Base-by-base conservation (phyloP, 1,140 invertebrate genomes). In the Nephotettix cincticeps region DNA sequence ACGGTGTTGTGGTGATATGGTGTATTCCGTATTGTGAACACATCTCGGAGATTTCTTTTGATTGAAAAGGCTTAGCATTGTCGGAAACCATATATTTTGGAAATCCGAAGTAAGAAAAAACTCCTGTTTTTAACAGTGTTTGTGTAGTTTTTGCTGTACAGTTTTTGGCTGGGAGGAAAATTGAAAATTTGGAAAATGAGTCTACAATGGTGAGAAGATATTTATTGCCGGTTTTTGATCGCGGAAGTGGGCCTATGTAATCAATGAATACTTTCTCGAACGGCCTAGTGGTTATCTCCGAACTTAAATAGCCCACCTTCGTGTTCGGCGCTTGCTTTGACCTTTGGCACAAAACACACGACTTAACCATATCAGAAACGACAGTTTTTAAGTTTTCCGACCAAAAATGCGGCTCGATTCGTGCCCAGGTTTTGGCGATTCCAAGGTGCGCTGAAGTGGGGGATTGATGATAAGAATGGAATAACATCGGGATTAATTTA, bases 221-320 rank as follows among this genome's bases (percentile, higher is more conserved):
- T 9, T 9, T 21, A 17, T 67, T 67, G 3, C 36, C 23, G 19
- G 43, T 45, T 1, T 0, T 43, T 3, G 36, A 45, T 23, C 30
- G 1, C 1, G 32, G 40, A 0, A 40, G 21, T 1, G 36, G 64
- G 17, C 64, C 64, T 1, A 45, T 25, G 30, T 45, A 23, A 43
- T 67, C 36, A 21, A 67, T 67, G n/a, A 43, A 67, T 1, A 67
- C 9, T 23, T 67, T 67, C 25, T 67, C n/a, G 13, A 43, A 45
- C 3, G 56, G 23, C n/a, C 23, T 25, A 11, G 21, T 61, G 9
- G 25, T 1, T 2, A 67, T 67, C 45, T 43, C 64, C 2, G 64
- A 67, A 1, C 14, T 9, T 1, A 27, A 17, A 1, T 14, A 30
- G 6, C 64, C 64, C 14, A 67, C 32, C 14, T 43, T 9, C 19